Base-by-base conservation (phyloP, 2,113 vertebrate genomes). In the Equus przewalskii region DNA sequence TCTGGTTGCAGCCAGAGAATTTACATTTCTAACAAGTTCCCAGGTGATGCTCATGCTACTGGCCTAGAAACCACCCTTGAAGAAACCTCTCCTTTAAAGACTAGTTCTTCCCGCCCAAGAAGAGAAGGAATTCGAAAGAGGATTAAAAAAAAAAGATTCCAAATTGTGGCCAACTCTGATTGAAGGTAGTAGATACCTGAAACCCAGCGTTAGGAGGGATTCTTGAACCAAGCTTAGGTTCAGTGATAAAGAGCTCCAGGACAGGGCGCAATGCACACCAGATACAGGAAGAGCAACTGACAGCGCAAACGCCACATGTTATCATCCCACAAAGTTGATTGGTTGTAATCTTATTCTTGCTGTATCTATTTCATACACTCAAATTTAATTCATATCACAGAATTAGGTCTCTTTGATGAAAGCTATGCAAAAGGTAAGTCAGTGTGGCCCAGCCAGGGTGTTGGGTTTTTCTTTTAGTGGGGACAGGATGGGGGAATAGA, bases 21-120 rank as follows among this genome's bases (percentile, higher is more conserved):
- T 92, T 85, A 46, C 10, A 41, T 89, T 93, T 96, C 22, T 94
- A 54, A 72, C 41, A 87, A 64, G 41, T 95, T 80, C 21, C 10
- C 30, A 65, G 21, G 8, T 41, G 15, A 36, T 49, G 7, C 8
- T 81, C 46, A 67, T 18, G 12, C 16, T 65, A 56, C 44, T 87
- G 70, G n/a, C 46, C 54, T 78, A 51, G 41, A 90, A 67, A 22
- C 24, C 6, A 83, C 9, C 6, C 30, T 60, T 7, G 33, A 88
- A 91, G 64, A 60, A 86, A 83, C 6, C 18, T 89, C 69, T 91
- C 16, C 49, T 82, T 60, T 46, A 60, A 89, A 92, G 16, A 60
- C 11, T 44, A 22, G 16, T 60, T 94, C 54, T 94, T 54, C n/a
- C 65, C 15, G 82, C 56, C 51, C 33, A 79, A 41, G 3, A 92